Evolutionary conservation across 1,140 invertebrate genomes (phyloP), one percentile per base, ranked within the genome.

Genomic region (Drosophila varians): DNA sequence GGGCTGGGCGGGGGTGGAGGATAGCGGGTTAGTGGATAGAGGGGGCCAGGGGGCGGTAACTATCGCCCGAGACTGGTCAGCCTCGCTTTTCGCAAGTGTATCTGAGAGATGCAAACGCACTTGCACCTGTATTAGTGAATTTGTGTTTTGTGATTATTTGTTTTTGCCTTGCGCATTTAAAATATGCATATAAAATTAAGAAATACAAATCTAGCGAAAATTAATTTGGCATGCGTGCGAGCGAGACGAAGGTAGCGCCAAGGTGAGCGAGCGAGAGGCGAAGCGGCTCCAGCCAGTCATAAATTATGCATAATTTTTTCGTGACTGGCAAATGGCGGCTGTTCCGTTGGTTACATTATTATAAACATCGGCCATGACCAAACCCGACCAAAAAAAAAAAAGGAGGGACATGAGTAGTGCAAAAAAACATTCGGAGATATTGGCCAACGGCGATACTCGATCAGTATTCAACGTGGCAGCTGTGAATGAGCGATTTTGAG

Each of bases 241-340:
- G 53, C 40, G 53, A 49, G 64, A 54, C 46, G n/a, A 56, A 62
- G 56, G 19, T 42, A 47, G 14, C 25, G 16, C 28, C 31, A 47
- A 74, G 49, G 54, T 40, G 55, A 72, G 42, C n/a, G 45, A 77
- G 53, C 43, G 53, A 60, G 54, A 77, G 45, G 36, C 18, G 34
- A 6, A 52, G 21, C 8, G 19, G 12, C 61, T n/a, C 40, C 82
- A 86, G 80, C 80, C 79, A 83, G 79, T 83, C 80, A 83, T 83
- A 86, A 83, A 83, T 83, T 83, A 83, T 83, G 79, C 79, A 83
- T 58, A 86, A 86, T 70, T 77, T 84, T 74, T 66, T 73, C 69
- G 64, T 74, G 75, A 86, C 76, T 86, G 62, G 79, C 79, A 83
- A 83, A 83, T 83, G 79, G 80, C 79, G 78, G 75, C 47, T 64